Evolutionary conservation across 2,797 vertebrate species (phyloP).

Genomic region (Adelosebastes latens): DNA sequence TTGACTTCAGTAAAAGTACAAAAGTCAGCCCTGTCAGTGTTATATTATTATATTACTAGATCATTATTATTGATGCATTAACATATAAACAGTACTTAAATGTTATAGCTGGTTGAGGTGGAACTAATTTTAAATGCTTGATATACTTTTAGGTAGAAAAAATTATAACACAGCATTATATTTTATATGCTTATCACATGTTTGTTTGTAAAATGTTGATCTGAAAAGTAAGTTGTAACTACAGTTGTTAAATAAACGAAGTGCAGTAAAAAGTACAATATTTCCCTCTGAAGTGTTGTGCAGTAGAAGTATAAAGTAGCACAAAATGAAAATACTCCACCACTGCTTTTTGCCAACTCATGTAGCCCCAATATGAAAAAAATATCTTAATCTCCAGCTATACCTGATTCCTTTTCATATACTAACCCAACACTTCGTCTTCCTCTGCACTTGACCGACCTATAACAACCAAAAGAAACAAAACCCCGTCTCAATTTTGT

Average conservation of each 20-base stretch:
- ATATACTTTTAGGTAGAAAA: not conserved
- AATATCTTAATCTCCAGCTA: not conserved
- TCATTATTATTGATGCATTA: not conserved
- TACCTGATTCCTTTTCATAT: not conserved
- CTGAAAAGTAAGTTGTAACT: not conserved
- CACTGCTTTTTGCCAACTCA: not conserved
- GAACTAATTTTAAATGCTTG: not conserved
- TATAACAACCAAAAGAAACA: not conserved
- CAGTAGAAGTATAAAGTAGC: not conserved
- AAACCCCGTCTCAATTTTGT: not conserved
- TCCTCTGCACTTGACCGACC: rapidly evolving
- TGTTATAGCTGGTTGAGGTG: not conserved
- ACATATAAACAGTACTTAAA: not conserved
- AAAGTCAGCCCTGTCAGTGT: not conserved
- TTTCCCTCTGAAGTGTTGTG: not conserved
- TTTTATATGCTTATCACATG: not conserved
- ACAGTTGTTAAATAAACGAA: not conserved
- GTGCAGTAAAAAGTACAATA: not conserved
- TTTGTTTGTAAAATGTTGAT: not conserved
- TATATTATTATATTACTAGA: not conserved
- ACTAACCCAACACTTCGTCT: not conserved
- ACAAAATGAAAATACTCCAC: not conserved
- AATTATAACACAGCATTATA: not conserved
- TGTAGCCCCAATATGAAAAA: not conserved
- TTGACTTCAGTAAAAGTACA: not conserved